Conservation (phyloP, 1,140 invertebrate species). For the Aphelenchoides fujianensis region DNA sequence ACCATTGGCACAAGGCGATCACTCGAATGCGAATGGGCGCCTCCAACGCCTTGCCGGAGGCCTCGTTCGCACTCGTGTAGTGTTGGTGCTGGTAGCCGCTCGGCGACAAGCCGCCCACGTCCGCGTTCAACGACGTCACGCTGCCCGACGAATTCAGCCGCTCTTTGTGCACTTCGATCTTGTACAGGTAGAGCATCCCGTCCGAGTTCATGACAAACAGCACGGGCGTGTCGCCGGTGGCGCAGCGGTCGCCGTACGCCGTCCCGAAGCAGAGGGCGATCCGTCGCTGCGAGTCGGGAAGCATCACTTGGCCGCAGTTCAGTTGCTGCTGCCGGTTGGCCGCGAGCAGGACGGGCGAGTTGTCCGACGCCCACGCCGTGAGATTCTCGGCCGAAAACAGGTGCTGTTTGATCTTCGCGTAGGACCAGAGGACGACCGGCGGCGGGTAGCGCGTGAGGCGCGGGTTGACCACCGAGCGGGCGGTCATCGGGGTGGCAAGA, state of each 20-base stretch:
- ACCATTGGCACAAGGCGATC: constrained; percentile 30
- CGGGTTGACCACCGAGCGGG: constrained; percentile 46
- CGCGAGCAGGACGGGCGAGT: constrained; percentile 34
- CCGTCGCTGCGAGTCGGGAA: neutral
- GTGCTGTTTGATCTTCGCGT: constrained; percentile 54
- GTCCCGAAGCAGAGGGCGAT: constrained; percentile 18
- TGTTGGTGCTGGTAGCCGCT: neutral
- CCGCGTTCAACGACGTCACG: constrained; percentile 25
- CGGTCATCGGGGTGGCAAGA: constrained; percentile 26
- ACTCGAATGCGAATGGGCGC: constrained; percentile 31
- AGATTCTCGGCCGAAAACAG: constrained; percentile 57
- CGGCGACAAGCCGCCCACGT: constrained; percentile 20
- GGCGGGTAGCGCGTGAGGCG: constrained; percentile 43
- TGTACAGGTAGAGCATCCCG: constrained; percentile 29
- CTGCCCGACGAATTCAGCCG: constrained; percentile 23
- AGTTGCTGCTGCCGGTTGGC: neutral
- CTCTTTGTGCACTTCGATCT: constrained; percentile 28
- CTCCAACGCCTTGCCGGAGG: constrained; percentile 15
- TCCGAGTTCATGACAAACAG: constrained; percentile 45
- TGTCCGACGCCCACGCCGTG: constrained; percentile 57
- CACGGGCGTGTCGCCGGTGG: constrained; percentile 1
- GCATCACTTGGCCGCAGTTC: constrained; percentile 15
- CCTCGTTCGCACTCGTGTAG: neutral
- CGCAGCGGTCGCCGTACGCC: constrained; percentile 14
- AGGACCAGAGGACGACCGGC: constrained; percentile 43